Conservation (phyloP, 35 echinoderm and acorn worm genomes). For the Eucidaris tribuloides region DNA sequence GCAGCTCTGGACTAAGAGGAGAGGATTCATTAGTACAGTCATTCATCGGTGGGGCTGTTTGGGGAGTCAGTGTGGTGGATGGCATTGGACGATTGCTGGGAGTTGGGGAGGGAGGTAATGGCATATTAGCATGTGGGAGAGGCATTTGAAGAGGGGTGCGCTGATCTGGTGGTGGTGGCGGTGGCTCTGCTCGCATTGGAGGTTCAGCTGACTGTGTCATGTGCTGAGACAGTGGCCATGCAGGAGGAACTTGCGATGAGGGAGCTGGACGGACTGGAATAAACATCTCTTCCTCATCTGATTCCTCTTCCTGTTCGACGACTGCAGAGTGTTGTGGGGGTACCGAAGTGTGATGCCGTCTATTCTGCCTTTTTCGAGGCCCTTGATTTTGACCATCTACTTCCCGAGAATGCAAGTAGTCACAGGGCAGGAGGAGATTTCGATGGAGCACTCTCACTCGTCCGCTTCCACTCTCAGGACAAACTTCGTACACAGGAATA, state of each 20-base stretch:
- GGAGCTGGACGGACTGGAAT: background rate
- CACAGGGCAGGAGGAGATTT: conserved; percentile 20
- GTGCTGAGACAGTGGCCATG: background rate
- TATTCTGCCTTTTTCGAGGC: background rate
- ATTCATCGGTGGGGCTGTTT: background rate
- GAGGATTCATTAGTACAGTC: background rate
- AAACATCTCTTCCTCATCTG: background rate
- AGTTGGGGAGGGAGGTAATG: background rate
- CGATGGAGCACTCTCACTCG: background rate
- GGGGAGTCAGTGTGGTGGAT: background rate
- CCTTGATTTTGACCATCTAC: too few relatives aligned
- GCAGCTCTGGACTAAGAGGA: background rate
- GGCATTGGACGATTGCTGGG: background rate
- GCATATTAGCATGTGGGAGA: background rate
- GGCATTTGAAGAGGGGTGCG: background rate
- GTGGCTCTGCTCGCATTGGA: too few relatives aligned
- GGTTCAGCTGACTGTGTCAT: background rate
- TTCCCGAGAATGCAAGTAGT: background rate
- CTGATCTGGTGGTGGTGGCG: background rate
- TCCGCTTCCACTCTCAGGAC: background rate
- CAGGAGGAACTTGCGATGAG: background rate
- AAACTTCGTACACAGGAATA: conserved; percentile 32
- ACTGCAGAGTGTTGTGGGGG: background rate
- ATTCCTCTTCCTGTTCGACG: background rate
- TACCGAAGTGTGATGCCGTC: background rate